Evolutionary conservation across 1,140 invertebrate species (phyloP).

Genomic region (Magallana angulata): DNA sequence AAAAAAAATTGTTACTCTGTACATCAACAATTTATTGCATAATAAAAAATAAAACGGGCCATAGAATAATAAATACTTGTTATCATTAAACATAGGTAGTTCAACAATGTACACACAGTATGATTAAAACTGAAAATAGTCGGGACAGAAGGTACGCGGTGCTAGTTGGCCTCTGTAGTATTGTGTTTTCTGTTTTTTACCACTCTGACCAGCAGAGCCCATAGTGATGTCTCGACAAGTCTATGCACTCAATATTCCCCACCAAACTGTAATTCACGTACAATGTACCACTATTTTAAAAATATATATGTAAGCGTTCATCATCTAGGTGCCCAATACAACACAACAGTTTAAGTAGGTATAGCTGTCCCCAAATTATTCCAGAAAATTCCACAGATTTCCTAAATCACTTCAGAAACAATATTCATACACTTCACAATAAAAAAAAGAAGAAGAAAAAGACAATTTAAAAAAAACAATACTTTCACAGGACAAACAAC

Average conservation of each 20-base stretch:
- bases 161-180: conserved; percentile 36
- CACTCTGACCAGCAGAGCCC: conserved; percentile 31
- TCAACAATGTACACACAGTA: conserved; percentile 34
- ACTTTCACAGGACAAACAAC: conserved; percentile 29
- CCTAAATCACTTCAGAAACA: neutral
- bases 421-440: neutral
- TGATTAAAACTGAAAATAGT: neutral
- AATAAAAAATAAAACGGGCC: conserved; percentile 33
- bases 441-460: neutral
- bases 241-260: conserved; percentile 9
- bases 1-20: conserved; percentile 24
- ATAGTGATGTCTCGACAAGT: neutral
- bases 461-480: neutral
- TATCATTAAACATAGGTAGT: neutral
- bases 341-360: too few relatives aligned
- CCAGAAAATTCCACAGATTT: too few relatives aligned
- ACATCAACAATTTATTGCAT: conserved; percentile 34
- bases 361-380: too few relatives aligned
- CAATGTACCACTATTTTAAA: too few relatives aligned
- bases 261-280: neutral
- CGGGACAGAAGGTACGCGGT: conserved; percentile 8
- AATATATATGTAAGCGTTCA: too few relatives aligned
- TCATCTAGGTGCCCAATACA: too few relatives aligned
- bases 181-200: neutral
- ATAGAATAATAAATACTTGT: conserved; percentile 25